Percentiles rank a stretch among this genome's conserved stretches.
Evolutionary conservation across 2,113 vertebrate species (phyloP).

Genomic region (Lamprotornis superbus): DNA sequence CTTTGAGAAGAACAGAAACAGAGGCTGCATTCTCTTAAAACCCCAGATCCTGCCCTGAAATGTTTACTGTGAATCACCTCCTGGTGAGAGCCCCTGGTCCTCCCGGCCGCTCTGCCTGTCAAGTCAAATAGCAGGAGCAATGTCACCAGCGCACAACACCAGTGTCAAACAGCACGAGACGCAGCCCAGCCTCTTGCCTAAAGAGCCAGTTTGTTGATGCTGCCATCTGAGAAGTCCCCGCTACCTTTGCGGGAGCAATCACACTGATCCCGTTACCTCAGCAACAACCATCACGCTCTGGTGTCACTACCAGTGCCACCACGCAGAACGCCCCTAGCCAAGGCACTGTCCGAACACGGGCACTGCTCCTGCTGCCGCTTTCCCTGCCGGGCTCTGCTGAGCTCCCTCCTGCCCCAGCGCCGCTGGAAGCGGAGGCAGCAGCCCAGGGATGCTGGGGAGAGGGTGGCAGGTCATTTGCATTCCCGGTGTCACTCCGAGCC

Average conservation of each 20-base stretch:
- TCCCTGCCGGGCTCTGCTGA: neutral
- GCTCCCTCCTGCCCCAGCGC: neutral
- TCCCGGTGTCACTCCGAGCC: neutral
- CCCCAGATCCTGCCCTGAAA: neutral
- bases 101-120: neutral
- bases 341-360: neutral
- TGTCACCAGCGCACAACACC: rapidly evolving
- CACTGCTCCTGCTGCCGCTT: neutral
- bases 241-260: neutral
- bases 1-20: neutral
- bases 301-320: neutral
- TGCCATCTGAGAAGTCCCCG: neutral
- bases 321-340: neutral
- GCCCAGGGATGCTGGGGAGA: neutral
- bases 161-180: neutral
- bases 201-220: neutral
- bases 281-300: constrained; percentile 30
- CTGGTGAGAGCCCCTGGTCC: neutral
- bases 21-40: neutral
- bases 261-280: constrained; percentile 39
- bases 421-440: neutral
- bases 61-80: neutral
- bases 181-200: neutral
- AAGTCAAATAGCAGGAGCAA: neutral
- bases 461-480: neutral